Base-by-base conservation (phyloP, 1,140 invertebrate species). In the Pseudomyrmex cubaensis region DNA sequence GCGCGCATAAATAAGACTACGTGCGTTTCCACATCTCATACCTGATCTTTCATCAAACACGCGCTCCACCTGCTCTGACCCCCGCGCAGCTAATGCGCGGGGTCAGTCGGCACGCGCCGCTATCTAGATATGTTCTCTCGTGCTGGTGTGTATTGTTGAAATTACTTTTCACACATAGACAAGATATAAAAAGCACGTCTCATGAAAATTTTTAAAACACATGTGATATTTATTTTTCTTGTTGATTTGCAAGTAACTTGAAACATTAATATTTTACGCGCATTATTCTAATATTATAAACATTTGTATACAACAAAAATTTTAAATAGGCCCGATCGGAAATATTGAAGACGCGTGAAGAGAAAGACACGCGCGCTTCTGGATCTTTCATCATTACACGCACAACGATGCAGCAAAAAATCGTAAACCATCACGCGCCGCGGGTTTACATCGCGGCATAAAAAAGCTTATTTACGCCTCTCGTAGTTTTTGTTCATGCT, bases 401-500 rank as follows among this genome's bases (percentile, higher is more conserved):
- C 57, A 54, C 77, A 73, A 61, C 57, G 9, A 17, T 9, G 25
- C 57, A 20, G 57, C 57, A 20, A 9, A 12, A 61, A 20, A 61
- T 61, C 57, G 12, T 22, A 61, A 5, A 13, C 17, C 17, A 17
- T 61, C 9, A 17, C 56, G 17, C 57, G 17, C n/a, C 22, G 25
- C n/a, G 25, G 54, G 25, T 64, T 76, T 76, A 54, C 80, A 83
- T 74, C 46, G 25, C 22, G 59, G 54, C 50, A 61, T 73, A 89
- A 88, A 89, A 84, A 84, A 66, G 13, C 48, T 66, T 67, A 76
- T 66, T 76, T 76, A 76, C 61, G 61, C 61, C 59, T 74, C 78
- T 86, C 80, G 84, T 77, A 88, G 80, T 89, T 89, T 87, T 89
- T 89, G 85, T 59, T 59, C 20, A 15, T 56, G 61, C 61, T 20